Evolutionary conservation across 1,140 invertebrate species (phyloP).

Genomic region (Bradysia coprophila): DNA sequence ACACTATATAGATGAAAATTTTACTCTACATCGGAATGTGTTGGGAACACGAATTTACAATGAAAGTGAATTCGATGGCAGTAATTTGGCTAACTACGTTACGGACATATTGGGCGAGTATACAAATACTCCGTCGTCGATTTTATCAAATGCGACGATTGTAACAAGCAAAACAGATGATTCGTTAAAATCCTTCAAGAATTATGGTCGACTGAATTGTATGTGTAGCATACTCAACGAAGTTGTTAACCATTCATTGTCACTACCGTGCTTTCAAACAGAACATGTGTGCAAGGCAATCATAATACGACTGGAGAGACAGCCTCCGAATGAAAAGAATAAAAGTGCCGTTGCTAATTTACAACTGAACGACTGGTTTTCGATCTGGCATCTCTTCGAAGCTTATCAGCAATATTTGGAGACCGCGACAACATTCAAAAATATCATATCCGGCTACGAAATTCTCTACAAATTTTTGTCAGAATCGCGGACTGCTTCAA

Average conservation of each 20-base stretch:
- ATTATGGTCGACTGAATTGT: neutral
- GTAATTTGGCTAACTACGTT: too few species aligned
- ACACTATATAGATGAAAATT: neutral
- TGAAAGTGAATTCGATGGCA: neutral
- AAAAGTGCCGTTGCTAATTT: neutral
- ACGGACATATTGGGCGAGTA: too few species aligned
- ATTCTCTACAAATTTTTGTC: neutral
- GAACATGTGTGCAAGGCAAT: too few species aligned
- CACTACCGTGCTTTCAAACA: too few species aligned
- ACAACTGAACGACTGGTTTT: neutral
- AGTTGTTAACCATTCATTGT: neutral
- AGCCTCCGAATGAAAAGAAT: too few species aligned
- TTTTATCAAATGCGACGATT: neutral
- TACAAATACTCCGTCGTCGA: neutral
- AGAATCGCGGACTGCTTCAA: neutral
- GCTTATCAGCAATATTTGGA: neutral
- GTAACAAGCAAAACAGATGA: neutral
- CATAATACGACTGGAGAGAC: too few species aligned
- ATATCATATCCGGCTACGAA: neutral
- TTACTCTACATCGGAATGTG: neutral
- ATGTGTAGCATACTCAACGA: neutral
- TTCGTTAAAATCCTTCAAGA: neutral
- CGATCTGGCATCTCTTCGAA: neutral
- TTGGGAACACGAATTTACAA: neutral
- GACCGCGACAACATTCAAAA: neutral